These are phyloP conservation scores for Drosophila triauraria DNA, from an alignment of 1,140 invertebrate species.

Conservation along the genomic window DNA sequence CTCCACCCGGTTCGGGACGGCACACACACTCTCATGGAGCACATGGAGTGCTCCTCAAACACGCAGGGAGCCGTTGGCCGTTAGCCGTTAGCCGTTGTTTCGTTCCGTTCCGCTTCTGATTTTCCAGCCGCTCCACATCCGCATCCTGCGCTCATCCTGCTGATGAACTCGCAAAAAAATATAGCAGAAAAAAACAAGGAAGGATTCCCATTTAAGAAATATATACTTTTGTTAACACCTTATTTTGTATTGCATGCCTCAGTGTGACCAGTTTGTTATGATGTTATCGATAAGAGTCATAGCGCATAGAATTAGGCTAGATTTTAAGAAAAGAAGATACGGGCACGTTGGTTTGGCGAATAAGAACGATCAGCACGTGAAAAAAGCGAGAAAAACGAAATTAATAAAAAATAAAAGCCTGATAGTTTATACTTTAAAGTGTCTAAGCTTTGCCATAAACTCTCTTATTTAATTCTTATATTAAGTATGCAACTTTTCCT, in stretches of 20 bases:
- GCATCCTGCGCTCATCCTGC: conserved; percentile 5
- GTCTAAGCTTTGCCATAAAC: neutral
- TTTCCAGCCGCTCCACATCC: conserved; percentile 13
- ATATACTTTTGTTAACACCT: too few relatives aligned
- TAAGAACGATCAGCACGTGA: too few relatives aligned
- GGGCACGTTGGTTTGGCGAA: too few relatives aligned
- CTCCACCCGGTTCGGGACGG: neutral
- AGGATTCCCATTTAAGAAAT: neutral
- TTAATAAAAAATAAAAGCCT: neutral
- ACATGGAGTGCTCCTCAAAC: conserved; percentile 61
- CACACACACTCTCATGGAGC: neutral
- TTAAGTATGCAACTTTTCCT: too few relatives aligned
- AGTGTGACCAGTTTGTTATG: too few relatives aligned
- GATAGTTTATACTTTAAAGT: neutral
- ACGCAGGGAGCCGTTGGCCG: conserved; percentile 42
- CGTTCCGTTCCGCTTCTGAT: conserved; percentile 16
- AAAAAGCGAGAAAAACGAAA: too few relatives aligned
- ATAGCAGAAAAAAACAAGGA: neutral
- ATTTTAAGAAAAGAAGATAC: too few relatives aligned
- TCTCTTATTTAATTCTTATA: neutral
- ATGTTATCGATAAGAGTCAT: too few relatives aligned
- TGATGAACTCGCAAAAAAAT: neutral
- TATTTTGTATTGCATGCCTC: too few relatives aligned
- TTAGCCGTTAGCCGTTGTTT: conserved; percentile 9
- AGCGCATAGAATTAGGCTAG: too few relatives aligned